Base-by-base conservation (phyloP, 2,113 vertebrate genomes). In the Gobiocypris rarus region DNA sequence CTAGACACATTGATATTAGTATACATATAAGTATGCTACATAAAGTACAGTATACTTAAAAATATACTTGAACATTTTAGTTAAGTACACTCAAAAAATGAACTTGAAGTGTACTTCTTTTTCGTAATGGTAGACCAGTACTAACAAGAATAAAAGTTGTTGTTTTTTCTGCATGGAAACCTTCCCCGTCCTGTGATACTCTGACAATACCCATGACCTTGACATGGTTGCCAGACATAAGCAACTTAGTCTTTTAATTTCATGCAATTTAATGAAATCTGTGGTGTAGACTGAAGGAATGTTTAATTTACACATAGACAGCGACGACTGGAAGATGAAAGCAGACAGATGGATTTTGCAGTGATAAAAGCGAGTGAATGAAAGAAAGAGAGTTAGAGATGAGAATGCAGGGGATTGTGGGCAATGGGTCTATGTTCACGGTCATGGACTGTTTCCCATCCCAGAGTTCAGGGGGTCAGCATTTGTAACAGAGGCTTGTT, bases 401-500 rank as follows among this genome's bases (percentile, higher is more conserved):
- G 71, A 24, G 22, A 48, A 76, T 71, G 38, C 14, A 71, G 61
- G 17, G 41, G 52, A 56, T 81, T 28, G 75, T 79, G 48, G 82
- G 31, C 31, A 48, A 69, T 86, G 81, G 80, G 61, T 79, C 83
- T 82, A 22, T 61, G 75, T 28, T 50, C 31, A 81, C 43, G 75
- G 83, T 81, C 84, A 59, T 86, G 73, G 41, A 58, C 65, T 65
- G 78, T 88, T 82, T 82, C 84, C 26, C 38, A 52, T 82, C 5
- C 26, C 2, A 71, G 83, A 84, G 73, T 78, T 84, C 45, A 50
- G n/a, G 14, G 71, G 65, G 78, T 74, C 82, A 78, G 65, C 31
- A 28, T 61, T 71, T 65, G 82, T 59, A 81, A 52, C 81, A 75
- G 77, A 81, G 78, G 45, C 19, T 85, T 73, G 65, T 71, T 54